Conservation (phyloP, 2,113 vertebrate species). For the Brachyistius frenatus region DNA sequence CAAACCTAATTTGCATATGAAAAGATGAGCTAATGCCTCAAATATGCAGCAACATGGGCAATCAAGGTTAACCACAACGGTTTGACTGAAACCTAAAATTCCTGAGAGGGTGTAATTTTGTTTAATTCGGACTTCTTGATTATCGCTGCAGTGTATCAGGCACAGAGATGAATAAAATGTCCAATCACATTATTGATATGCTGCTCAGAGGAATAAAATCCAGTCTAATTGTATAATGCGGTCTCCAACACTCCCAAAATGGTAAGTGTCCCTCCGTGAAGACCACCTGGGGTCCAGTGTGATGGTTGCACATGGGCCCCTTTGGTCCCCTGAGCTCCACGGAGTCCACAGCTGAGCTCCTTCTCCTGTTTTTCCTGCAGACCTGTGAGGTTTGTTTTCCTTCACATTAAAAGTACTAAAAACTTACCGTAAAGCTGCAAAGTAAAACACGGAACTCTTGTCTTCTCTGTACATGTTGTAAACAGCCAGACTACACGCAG, state of each 20-base stretch:
- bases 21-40: no score
- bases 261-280: background rate
- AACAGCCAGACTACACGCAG: background rate
- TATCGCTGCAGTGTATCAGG: no score
- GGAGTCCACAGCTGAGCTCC: slow-evolving; percentile 1
- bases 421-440: background rate
- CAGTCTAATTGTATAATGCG: background rate
- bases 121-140: no score
- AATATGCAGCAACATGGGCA: no score
- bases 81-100: no score
- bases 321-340: background rate
- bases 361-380: slow-evolving; percentile 18
- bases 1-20: no score
- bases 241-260: background rate
- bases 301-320: background rate
- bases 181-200: no score
- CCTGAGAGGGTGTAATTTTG: no score
- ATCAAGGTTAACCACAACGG: no score
- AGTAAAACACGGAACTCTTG: background rate
- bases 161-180: no score
- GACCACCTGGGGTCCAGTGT: background rate
- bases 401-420: background rate
- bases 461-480: no score
- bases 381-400: background rate
- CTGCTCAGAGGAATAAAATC: background rate